Evolutionary conservation across 2,888 invertebrate species (phyloP), one percentile per base, ranked within the genome.

Genomic region (Meghimatium bilineatum): DNA sequence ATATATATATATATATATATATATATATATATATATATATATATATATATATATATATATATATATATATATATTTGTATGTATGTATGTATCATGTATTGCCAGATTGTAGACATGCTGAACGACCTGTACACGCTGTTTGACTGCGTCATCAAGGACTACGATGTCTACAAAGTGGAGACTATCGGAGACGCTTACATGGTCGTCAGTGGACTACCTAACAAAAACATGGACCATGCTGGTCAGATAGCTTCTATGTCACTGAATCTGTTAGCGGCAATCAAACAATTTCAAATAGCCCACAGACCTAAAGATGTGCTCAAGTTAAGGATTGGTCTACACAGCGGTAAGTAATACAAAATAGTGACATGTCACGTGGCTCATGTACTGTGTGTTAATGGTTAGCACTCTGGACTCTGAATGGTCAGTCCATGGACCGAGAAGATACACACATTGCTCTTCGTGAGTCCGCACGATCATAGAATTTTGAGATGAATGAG

Each of bases 61-160:
- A n/a, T n/a, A n/a, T n/a, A n/a, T n/a, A n/a, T n/a, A n/a, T n/a
- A n/a, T n/a, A n/a, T n/a, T n/a, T n/a, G n/a, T n/a, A n/a, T n/a
- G n/a, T n/a, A n/a, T n/a, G n/a, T n/a, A n/a, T n/a, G n/a, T n/a
- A 44, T 8, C 44, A 44, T 44, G 12, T 44, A 44, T 44, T 12
- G 12, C 5, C 94, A 97, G 97, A 97, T 99, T 91, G 99, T 99
- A 81, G 97, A 97, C 94, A 98, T 99, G 94, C 95, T 99, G 87
- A 99, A 99, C 95, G 98, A 98, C 94, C 95, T 99, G 93, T 99
- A 99, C 94, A 98, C 98, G 74, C 95, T 98, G 88, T 99, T 99
- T 94, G 99, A 99, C 94, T 95, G 96, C 91, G 97, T 98, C 92
- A 98, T 99, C 91, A 96, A 97, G 94, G 97, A 97, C 91, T 99